A percentile compares a stretch with the other conserved stretches of the same genome.
Conservation (phyloP, 2,797 vertebrate genomes). For the Aphelocoma californica region DNA sequence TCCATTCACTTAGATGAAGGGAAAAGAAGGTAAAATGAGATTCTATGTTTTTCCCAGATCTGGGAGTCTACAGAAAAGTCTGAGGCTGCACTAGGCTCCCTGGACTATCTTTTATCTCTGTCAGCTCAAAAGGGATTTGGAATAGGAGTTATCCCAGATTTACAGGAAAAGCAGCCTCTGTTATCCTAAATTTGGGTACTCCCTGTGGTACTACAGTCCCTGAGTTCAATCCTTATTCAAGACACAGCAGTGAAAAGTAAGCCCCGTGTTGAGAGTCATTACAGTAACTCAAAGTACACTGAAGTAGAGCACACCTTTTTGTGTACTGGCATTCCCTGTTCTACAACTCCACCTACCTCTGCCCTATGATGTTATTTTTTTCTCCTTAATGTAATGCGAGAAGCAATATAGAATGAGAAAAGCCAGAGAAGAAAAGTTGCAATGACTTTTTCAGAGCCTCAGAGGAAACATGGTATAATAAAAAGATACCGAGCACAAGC, state of each 20-base stretch:
- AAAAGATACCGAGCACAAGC: neutral
- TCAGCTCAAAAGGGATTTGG: conserved; percentile 23
- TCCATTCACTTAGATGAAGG: neutral
- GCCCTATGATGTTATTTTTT: neutral
- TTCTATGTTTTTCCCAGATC: neutral
- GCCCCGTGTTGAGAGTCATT: neutral
- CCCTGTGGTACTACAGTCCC: neutral
- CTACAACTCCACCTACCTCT: neutral
- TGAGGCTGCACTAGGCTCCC: neutral
- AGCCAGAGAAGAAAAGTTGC: neutral
- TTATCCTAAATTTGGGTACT: conserved; percentile 12
- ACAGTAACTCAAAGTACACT: neutral
- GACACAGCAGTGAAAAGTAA: neutral
- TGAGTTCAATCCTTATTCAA: neutral
- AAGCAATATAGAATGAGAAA: neutral
- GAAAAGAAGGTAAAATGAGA: neutral
- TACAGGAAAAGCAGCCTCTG: conserved; percentile 1
- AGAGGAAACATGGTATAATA: neutral
- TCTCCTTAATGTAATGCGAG: neutral
- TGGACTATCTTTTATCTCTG: conserved; percentile 13
- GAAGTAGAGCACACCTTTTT: neutral
- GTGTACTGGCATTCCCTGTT: neutral
- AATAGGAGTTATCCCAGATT: conserved; percentile 26
- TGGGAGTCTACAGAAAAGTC: neutral
- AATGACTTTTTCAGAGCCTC: neutral